Base-by-base conservation (phyloP, 2,113 vertebrate genomes). In the Poicephalus meyeri region DNA sequence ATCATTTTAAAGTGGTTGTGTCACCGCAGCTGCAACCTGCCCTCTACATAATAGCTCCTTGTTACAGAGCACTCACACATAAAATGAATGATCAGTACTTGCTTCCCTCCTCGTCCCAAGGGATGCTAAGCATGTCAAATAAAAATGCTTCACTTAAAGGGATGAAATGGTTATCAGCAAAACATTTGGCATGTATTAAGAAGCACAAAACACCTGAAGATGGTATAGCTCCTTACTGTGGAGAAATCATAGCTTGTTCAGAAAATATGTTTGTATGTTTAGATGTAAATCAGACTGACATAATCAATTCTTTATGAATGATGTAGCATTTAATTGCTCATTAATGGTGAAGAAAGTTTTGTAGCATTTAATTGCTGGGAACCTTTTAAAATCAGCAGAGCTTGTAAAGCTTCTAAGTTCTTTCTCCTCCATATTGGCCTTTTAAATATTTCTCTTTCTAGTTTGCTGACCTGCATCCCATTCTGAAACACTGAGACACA, bases 1-100 rank as follows among this genome's bases (percentile, higher is more conserved):
- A 88, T 44, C 63, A 69, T 69, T 82, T 72, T 72, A 28, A 89
- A 91, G 81, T 3, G 14, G 44, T 82, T 7, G 1, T 65, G 52
- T 84, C 90, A 91, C 78, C 0, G 0, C 88, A 94, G 92, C 92
- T 94, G 90, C 94, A 90, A 88, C 81, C 66, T 91, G 66, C 68
- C 65, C 74, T 79, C 85, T 28, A 42, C 66, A 65, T 88, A 97
- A 94, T n/a, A 89, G 65, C 78, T 89, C 31, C 29, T 70, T 82
- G 64, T 85, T 94, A 79, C 29, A 72, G 78, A 82, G 70, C 90
- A 91, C 81, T 96, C 81, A 29, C 17, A 87, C 19, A 15, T 79
- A 89, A 93, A 95, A 93, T 58, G 65, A 78, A 78, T 76, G 66
- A 95, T 90, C 71, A 72, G 56, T 79, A 93, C 82, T 88, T 86